Evolutionary conservation across 2,888 invertebrate genomes (phyloP).

Genomic region (Atrina japonica): DNA sequence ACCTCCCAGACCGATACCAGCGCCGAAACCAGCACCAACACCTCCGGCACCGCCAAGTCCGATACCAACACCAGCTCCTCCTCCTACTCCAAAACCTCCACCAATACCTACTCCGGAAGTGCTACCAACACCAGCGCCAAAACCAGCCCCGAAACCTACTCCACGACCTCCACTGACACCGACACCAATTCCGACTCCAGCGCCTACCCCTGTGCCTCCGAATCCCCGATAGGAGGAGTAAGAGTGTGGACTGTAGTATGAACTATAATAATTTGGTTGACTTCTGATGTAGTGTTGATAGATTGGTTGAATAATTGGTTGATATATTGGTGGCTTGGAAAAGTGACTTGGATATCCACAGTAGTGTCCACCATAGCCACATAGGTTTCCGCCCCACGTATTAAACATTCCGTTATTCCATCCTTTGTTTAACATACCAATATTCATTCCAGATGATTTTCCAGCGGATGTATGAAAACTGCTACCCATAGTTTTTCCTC

Average conservation of each 20-base stretch:
- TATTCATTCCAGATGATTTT: too few relatives aligned
- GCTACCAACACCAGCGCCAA: not conserved
- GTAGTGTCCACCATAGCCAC: not conserved
- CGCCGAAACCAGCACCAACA: not conserved
- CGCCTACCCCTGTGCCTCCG: not conserved
- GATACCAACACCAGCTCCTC: not conserved
- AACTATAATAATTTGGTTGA: not conserved
- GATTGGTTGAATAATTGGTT: too few relatives aligned
- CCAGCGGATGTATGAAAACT: too few relatives aligned
- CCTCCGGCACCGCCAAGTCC: not conserved
- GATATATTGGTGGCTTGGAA: not conserved
- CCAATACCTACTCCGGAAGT: slow-evolving; percentile 8
- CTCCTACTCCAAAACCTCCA: not conserved
- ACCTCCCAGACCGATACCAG: not conserved
- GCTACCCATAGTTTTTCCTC: too few relatives aligned
- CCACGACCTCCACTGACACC: not conserved
- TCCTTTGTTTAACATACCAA: too few relatives aligned
- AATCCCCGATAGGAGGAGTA: too few relatives aligned
- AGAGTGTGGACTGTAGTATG: not conserved
- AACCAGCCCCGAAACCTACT: not conserved
- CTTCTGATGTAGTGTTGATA: too few relatives aligned
- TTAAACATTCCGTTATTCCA: too few relatives aligned
- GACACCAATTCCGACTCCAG: not conserved
- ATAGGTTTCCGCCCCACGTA: not conserved
- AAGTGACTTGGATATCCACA: not conserved